Percentiles rank a stretch among this genome's conserved stretches.
phyloP scores from a whole-genome alignment of 2,113 vertebrate species.

The Trematomus loennbergii region DNA sequence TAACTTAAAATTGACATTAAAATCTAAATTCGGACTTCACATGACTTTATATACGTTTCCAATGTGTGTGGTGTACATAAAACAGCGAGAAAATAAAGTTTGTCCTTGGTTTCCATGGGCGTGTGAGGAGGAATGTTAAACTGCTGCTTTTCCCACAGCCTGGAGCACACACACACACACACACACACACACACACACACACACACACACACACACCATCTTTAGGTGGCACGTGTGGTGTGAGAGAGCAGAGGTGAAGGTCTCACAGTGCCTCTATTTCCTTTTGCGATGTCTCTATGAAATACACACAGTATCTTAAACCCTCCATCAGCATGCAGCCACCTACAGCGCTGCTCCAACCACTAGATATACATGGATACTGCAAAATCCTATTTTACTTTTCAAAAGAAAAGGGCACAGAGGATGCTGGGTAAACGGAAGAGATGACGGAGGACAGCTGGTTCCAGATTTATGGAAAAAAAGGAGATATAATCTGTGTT shows the following conservation, averaged over 20 bases:
- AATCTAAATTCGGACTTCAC: neutral
- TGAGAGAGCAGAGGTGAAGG: constrained; percentile 40
- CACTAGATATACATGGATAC: neutral
- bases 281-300: constrained; percentile 32
- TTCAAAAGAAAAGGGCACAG: no score
- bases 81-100: constrained; percentile 36
- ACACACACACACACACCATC: no score
- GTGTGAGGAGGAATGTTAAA: constrained; percentile 50
- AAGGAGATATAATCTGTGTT: no score
- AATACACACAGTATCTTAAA: constrained; percentile 24
- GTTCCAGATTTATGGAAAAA: no score
- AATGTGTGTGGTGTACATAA: constrained; percentile 23
- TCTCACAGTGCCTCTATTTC: neutral
- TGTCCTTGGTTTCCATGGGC: constrained; percentile 53
- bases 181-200: neutral
- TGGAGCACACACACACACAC: neutral
- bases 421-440: no score
- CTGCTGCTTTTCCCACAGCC: constrained; percentile 27
- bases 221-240: constrained; percentile 35
- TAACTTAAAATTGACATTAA: neutral
- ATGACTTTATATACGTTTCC: constrained; percentile 2
- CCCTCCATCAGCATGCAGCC: constrained; percentile 7
- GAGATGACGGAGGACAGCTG: no score
- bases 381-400: neutral
- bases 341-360: neutral